Evolutionary conservation across 2,888 invertebrate species (phyloP).

Genomic region (Bhutanitis thaidina): DNA sequence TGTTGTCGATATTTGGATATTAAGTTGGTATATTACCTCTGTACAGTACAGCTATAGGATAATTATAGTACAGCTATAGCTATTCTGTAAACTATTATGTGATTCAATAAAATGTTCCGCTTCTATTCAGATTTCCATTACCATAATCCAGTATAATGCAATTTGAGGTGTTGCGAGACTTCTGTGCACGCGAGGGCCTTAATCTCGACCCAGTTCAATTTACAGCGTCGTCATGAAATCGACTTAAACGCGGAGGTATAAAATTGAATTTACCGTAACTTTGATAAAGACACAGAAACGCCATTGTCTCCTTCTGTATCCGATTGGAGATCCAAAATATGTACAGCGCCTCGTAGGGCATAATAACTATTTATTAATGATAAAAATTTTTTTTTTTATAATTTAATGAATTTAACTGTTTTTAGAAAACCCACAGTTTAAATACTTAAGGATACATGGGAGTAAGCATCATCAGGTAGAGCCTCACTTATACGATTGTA

Average conservation of each 20-base stretch:
- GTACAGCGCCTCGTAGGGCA: background rate
- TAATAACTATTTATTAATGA: no score
- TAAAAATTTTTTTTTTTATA: no score
- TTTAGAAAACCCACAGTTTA: no score
- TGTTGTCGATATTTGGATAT: no score
- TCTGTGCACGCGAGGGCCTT: background rate
- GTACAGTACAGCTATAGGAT: no score
- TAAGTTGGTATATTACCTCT: no score
- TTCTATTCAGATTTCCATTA: background rate
- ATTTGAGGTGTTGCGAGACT: background rate
- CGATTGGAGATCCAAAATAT: background rate
- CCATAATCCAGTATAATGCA: background rate
- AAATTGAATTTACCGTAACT: conserved; percentile 1
- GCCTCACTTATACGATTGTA: no score
- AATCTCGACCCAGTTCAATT: background rate
- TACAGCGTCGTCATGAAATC: background rate
- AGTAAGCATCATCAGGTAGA: no score
- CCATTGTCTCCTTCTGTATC: background rate
- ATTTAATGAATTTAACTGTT: no score
- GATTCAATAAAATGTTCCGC: background rate
- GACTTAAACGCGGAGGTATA: background rate
- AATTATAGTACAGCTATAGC: background rate
- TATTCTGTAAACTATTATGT: background rate
- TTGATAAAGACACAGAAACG: background rate
- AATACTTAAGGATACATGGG: no score